These are phyloP conservation scores for Astatotilapia flaviijosephi DNA, from an alignment of 2,113 vertebrate species.

Conservation along the genomic window DNA sequence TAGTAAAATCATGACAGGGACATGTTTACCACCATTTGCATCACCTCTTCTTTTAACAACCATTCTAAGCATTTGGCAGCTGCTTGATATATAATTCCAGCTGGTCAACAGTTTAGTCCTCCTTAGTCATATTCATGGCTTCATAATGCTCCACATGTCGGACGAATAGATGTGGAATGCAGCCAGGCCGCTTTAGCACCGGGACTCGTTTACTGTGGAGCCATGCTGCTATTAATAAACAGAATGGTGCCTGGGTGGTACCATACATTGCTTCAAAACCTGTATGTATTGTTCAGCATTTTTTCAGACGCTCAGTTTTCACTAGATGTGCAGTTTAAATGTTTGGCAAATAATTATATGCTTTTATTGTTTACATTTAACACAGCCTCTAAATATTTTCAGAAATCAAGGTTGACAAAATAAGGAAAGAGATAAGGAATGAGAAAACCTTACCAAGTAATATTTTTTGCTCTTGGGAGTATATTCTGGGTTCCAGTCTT, in stretches of 20 bases:
- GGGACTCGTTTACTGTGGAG: background rate
- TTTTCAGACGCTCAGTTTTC: background rate
- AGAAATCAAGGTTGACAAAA: background rate
- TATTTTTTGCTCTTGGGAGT: slow-evolving; percentile 93
- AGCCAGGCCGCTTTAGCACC: background rate
- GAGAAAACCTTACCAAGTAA: slow-evolving; percentile 82
- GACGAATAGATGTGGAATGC: background rate
- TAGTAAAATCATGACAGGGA: background rate
- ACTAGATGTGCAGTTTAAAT: background rate
- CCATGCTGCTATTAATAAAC: background rate
- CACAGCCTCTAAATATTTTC: background rate
- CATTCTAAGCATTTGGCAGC: background rate
- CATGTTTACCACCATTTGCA: background rate
- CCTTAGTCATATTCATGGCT: background rate
- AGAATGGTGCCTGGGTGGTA: background rate
- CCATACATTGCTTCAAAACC: background rate
- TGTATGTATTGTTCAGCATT: background rate
- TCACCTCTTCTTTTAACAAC: background rate
- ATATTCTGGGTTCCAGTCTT: slow-evolving; percentile 91
- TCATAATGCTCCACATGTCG: background rate
- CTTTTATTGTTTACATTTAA: background rate
- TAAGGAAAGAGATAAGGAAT: background rate
- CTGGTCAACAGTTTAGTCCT: background rate
- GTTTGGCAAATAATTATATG: background rate
- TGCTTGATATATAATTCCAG: background rate